These are phyloP conservation scores for Pandemis cinnamomeana DNA, from an alignment of 2,888 invertebrate genomes.

Conservation along the genomic window DNA sequence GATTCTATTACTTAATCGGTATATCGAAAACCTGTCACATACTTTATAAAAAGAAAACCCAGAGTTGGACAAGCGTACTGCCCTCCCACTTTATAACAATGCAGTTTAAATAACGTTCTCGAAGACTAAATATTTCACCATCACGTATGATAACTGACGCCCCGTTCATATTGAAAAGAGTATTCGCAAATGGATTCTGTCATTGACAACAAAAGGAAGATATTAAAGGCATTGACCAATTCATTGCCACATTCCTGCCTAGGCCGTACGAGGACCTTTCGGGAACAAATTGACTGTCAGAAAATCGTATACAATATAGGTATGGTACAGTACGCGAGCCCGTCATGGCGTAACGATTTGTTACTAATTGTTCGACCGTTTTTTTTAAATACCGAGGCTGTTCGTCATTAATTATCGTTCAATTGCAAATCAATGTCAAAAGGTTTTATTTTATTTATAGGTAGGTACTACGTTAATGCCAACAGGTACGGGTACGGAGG, in stretches of 20 bases:
- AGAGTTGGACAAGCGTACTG: background rate
- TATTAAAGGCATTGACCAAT: conserved; percentile 22
- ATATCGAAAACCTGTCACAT: too few relatives aligned
- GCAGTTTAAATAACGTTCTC: background rate
- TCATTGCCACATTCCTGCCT: conserved; percentile 21
- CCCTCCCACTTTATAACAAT: background rate
- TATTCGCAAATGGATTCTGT: conserved; percentile 28
- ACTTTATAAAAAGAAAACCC: background rate
- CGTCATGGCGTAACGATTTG: background rate
- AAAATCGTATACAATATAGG: background rate
- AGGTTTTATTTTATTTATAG: background rate
- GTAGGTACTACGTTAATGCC: too few relatives aligned
- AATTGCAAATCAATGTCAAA: background rate
- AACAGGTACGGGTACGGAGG: too few relatives aligned
- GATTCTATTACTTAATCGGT: too few relatives aligned
- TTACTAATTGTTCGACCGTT: background rate
- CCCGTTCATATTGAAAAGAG: conserved; percentile 24
- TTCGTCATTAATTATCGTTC: background rate
- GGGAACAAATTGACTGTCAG: background rate
- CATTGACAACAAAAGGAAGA: conserved; percentile 29
- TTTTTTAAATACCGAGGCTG: background rate
- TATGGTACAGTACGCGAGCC: too few relatives aligned
- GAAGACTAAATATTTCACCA: conserved; percentile 15
- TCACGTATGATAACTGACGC: conserved; percentile 7
- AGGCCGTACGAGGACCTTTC: background rate